Evolutionary conservation across 2,888 invertebrate genomes (phyloP), one percentile per base, ranked within the genome.

Genomic region (Andricus quercusramuli): DNA sequence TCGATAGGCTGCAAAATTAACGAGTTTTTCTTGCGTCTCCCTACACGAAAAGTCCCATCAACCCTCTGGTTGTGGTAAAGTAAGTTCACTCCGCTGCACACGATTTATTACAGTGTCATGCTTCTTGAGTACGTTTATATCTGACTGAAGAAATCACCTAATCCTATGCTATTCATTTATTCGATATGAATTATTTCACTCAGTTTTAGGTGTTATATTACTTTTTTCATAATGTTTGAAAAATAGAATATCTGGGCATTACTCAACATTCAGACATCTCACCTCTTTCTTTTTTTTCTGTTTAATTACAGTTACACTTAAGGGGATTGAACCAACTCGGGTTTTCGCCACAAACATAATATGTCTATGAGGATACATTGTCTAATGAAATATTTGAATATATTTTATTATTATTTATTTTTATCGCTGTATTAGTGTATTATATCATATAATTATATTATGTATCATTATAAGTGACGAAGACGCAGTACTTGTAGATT

Each of bases 11-110:
- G 44, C 44, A 17, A 44, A 68, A 68, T 47, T 68, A 68, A 68
- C 68, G 68, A 68, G 68, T 68, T 68, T 68, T 68, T 68, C 68
- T 47, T 68, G 41, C 44, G 68, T 47, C 68, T 15, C 67, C 67
- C 44, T 44, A 66, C 37, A 37, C 37, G 8, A 9, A 37, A 37
- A 66, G 66, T 66, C 37, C 20, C 66, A 41, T 66, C 66, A 13
- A 67, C 68, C 68, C 44, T 68, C 44, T 68, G 15, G 22, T 22
- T 22, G 44, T 68, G 8, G 68, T 68, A 44, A 44, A 47, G 44
- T 47, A 68, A 68, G 70, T 70, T 51, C 47, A 51, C 47, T 70
- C 29, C 51, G 47, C 70, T 51, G 25, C 17, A 51, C 70, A 70
- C 70, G 47, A 70, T 70, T 70, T 47, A 51, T 29, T 29, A 47